Evolutionary conservation across 2,797 vertebrate species (phyloP), one percentile per base, ranked within the genome.

Genomic region (Coccyzus lansbergi): DNA sequence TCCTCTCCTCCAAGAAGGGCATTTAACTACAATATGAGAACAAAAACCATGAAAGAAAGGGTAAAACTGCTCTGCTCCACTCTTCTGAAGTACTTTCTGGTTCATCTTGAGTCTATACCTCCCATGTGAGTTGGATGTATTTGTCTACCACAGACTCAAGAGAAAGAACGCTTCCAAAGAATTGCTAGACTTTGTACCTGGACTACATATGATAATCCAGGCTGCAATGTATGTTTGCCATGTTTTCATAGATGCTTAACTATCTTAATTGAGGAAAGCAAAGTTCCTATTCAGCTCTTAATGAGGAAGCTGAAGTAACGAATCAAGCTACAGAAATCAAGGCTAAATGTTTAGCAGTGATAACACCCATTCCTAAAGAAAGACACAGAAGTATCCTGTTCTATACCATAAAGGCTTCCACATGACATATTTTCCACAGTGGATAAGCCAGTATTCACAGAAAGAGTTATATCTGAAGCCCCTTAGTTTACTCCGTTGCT

Each of bases 401-500:
- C n/a, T n/a, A n/a, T n/a, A n/a, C n/a, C 19, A 46, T 46, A 29
- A 16, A 48, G 26, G 18, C 38, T 31, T 24, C 24, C 10, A 24
- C 25, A 53, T 19, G 48, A 59, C 46, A n/a, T 40, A 10, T 33
- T 68, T 81, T 36, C 20, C 48, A 69, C 9, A 59, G 42, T 60
- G 55, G 55, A 75, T 65, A 79, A 46, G 60, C 29, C 34, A 51
- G 25, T 29, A 36, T 36, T 58, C 25, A 21, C 19, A 74, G n/a
- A 85, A 58, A 80, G 24, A 51, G 70, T 97, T 96, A 99, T 99
- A 79, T 99, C 98, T 33, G 95, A 93, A 28, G 90, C 67, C 86
- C 86, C 97, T 98, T 42, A 98, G 97, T 16, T 98, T 40, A 96
- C 93, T 94, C 91, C 4, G 96, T 94, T 52, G 98, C 98, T 92